These are phyloP conservation scores for Saturnia japonica DNA, from an alignment of 2,888 invertebrate genomes.

Conservation along the genomic window DNA sequence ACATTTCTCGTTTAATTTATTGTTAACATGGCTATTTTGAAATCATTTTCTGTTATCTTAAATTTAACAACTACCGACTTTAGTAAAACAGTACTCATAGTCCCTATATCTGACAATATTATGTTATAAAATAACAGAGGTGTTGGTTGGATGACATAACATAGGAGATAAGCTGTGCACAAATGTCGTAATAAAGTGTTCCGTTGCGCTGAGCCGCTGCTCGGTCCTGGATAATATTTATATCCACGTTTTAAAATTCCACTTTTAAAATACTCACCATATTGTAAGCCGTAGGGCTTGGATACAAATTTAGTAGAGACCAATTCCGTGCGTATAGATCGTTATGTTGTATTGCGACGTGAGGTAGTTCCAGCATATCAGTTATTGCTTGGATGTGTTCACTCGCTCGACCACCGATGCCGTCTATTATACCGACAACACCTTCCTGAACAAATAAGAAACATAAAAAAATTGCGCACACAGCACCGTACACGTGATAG, in stretches of 20 bases:
- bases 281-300: conserved; percentile 73
- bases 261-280: conserved; percentile 43
- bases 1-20: too few species aligned
- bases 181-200: conserved; percentile 1
- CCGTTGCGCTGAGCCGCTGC: not conserved
- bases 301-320: conserved; percentile 87
- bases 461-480: not conserved
- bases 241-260: conserved; percentile 9
- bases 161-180: not conserved
- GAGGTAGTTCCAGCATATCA: conserved; percentile 92
- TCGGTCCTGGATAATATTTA: not conserved
- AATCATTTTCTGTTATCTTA: not conserved
- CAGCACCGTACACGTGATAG: too few species aligned
- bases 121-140: not conserved
- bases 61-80: not conserved
- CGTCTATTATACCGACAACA: conserved; percentile 93
- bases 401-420: conserved; percentile 86
- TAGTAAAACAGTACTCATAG: not conserved
- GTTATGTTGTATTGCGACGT: conserved; percentile 90
- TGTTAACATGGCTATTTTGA: too few species aligned
- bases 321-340: conserved; percentile 72
- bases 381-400: conserved; percentile 92
- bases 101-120: not conserved
- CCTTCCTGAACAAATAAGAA: conserved; percentile 79
- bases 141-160: not conserved